Evolutionary conservation across 2,113 vertebrate genomes (phyloP).

Genomic region (Ceyx cyanopectus): DNA sequence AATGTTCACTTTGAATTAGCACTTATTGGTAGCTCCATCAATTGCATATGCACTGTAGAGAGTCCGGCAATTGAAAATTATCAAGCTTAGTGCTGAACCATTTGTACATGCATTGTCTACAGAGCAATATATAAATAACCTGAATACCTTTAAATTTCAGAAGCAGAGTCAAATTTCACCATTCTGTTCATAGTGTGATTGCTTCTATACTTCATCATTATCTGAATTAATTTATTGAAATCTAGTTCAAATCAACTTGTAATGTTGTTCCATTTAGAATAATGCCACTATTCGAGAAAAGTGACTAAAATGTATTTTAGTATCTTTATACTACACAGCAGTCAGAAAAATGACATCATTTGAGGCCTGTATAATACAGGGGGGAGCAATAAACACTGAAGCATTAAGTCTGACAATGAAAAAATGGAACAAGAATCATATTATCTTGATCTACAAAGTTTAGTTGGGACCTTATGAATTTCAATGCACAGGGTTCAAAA

Average conservation of each 20-base stretch:
- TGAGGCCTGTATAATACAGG: neutral
- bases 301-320: neutral
- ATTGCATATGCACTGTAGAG: neutral
- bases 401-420: neutral
- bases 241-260: neutral
- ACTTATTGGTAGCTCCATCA: neutral
- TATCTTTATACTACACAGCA: neutral
- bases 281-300: neutral
- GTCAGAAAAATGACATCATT: neutral
- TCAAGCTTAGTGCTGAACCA: neutral
- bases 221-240: neutral
- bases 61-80: neutral
- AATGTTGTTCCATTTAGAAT: neutral
- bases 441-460: neutral
- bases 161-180: neutral
- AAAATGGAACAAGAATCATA: neutral
- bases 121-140: neutral
- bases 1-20: neutral
- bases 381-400: neutral
- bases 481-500: neutral
- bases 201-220: neutral
- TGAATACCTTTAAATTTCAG: neutral
- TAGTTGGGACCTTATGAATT: neutral
- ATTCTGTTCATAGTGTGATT: neutral
- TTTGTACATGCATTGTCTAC: neutral